Evolutionary conservation across 2,113 vertebrate species (phyloP).

Genomic region (Daubentonia madagascariensis): DNA sequence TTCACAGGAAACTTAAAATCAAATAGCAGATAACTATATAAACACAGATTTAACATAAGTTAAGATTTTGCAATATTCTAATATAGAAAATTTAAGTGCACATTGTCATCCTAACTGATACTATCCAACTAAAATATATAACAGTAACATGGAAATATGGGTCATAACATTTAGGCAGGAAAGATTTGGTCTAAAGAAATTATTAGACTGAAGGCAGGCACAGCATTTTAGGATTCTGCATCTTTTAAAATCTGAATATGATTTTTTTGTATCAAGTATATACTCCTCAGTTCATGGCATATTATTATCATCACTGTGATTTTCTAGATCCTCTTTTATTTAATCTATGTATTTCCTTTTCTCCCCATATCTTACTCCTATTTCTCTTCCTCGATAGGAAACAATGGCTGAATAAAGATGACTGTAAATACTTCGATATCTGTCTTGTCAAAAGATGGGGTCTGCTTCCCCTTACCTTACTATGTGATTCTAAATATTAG

Average conservation of each 20-base stretch:
- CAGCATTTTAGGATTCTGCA: background rate
- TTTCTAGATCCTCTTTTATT: background rate
- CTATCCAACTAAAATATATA: background rate
- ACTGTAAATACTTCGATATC: background rate
- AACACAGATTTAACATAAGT: background rate
- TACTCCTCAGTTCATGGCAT: background rate
- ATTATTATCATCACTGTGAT: background rate
- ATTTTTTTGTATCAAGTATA: background rate
- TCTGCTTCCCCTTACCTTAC: background rate
- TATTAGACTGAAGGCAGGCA: background rate
- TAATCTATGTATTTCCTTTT: background rate
- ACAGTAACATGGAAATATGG: background rate
- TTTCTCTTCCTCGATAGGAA: background rate
- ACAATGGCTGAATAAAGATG: background rate
- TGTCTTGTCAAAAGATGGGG: background rate
- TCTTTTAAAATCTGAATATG: background rate
- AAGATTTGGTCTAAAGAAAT: background rate
- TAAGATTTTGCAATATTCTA: background rate
- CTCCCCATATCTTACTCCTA: background rate
- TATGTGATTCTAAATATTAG: background rate
- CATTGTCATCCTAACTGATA: background rate
- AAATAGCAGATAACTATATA: background rate
- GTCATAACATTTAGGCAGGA: background rate
- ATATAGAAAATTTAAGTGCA: background rate
- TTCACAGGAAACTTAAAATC: background rate